Conservation (phyloP, 2,797 vertebrate genomes). For the Neosalanx taihuensis region DNA sequence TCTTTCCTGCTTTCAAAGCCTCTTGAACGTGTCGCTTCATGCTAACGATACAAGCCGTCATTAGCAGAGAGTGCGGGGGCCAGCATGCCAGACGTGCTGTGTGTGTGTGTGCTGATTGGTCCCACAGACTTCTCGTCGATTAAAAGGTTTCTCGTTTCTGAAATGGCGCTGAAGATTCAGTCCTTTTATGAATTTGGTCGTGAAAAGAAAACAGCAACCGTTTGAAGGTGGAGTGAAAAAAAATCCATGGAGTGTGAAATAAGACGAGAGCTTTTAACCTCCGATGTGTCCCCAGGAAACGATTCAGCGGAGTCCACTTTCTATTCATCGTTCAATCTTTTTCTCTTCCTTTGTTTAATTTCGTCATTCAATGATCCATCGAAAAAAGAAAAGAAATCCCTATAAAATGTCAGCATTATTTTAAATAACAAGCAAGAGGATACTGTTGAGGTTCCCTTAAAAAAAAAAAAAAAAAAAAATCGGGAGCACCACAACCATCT, state of each 20-base stretch:
- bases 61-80: not conserved
- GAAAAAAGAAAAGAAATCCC: not conserved
- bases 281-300: not conserved
- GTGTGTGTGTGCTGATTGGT: not conserved
- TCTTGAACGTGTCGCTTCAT: not conserved
- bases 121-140: not conserved
- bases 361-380: too few relatives aligned
- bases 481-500: not conserved
- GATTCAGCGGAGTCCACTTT: not conserved
- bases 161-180: not conserved
- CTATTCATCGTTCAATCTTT: not conserved
- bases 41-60: not conserved
- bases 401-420: not conserved
- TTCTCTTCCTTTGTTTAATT: not conserved
- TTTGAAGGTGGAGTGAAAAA: conserved; percentile 1
- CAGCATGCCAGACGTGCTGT: not conserved
- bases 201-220: not conserved
- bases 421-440: not conserved
- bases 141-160: not conserved
- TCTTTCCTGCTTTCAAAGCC: not conserved
- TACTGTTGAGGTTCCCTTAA: not conserved
- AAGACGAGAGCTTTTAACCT: not conserved
- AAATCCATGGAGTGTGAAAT: conserved; percentile 20
- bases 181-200: not conserved
- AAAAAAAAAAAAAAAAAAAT: not conserved